Conservation (phyloP, 2,113 vertebrate genomes). For the Butastur rufipennis region DNA sequence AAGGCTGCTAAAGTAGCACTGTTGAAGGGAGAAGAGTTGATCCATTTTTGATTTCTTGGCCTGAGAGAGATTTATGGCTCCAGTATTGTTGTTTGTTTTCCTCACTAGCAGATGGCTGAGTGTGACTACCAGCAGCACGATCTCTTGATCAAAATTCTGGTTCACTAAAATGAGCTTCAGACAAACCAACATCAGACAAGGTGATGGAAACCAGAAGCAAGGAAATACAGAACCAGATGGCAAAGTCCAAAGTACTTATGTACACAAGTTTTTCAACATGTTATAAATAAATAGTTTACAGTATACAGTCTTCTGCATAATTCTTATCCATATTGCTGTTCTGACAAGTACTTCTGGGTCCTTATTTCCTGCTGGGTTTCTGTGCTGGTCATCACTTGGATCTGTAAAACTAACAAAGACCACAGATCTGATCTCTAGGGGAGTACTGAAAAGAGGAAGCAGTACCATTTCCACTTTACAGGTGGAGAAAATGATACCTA, state of each 20-base stretch:
- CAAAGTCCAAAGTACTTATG: neutral
- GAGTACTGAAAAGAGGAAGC: neutral
- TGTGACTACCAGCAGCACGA: neutral
- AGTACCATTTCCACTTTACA: neutral
- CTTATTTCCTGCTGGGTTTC: neutral
- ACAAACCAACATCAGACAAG: neutral
- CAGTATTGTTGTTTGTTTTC: neutral
- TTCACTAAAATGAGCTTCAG: neutral
- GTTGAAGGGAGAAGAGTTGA: neutral
- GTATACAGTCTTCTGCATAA: neutral
- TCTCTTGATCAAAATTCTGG: neutral
- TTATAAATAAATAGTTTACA: neutral
- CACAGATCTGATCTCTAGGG: neutral
- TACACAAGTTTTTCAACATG: neutral
- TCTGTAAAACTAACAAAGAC: neutral
- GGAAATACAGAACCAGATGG: neutral
- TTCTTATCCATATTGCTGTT: neutral
- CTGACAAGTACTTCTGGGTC: neutral
- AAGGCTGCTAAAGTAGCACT: neutral
- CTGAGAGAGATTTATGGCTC: neutral
- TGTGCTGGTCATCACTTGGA: neutral
- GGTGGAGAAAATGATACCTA: neutral
- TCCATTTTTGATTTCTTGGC: neutral
- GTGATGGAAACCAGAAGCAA: neutral
- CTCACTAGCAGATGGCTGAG: neutral